Evolutionary conservation across 2,797 vertebrate species (phyloP), one percentile per base, ranked within the genome.

Genomic region (Lates japonicus): DNA sequence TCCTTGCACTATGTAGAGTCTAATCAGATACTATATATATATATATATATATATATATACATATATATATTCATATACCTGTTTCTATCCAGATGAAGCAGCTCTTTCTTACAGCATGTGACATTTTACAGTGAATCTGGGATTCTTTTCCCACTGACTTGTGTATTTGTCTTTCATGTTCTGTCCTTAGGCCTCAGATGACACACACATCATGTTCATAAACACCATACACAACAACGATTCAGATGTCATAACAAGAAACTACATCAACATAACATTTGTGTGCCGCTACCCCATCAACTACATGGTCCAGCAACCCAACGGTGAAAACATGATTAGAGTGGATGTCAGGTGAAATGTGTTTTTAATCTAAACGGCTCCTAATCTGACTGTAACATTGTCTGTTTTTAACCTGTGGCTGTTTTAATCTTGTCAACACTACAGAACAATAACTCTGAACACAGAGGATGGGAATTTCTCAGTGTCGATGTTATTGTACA

Each of bases 401-500:
- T 22, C 58, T n/a, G 9, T 6, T 25, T 33, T 46, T 22, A 6
- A 29, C 4, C 0, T 12, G 12, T 8, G 7, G 0, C 8, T 66
- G 9, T 41, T 44, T 60, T 16, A 20, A 55, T 58, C 20, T 5
- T 33, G 20, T 66, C 41, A 10, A 37, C 44, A 58, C 81, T 57
- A 7, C 81, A 96, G 96, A 90, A 96, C 84, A 17, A 96, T 96
- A 81, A 95, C 90, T 61, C 75, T 96, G 37, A 96, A 95, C 85
- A 96, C 90, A 5, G 95, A 97, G 90, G 95, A 96, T 14, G 93
- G 94, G 2, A 96, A 96, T 90, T 96, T 96, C 86, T 97, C 94
- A 0, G 93, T 95, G 79, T 95, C 95, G 0, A 88, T 95, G 95
- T 48, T 96, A 60, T 87, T 96, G 70, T 96, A 92, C 83, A 96